A percentile compares a stretch with the other conserved stretches of the same genome.
These are phyloP conservation scores for Ellobius talpinus DNA, from an alignment of 2,113 vertebrate species.

Conservation along the genomic window DNA sequence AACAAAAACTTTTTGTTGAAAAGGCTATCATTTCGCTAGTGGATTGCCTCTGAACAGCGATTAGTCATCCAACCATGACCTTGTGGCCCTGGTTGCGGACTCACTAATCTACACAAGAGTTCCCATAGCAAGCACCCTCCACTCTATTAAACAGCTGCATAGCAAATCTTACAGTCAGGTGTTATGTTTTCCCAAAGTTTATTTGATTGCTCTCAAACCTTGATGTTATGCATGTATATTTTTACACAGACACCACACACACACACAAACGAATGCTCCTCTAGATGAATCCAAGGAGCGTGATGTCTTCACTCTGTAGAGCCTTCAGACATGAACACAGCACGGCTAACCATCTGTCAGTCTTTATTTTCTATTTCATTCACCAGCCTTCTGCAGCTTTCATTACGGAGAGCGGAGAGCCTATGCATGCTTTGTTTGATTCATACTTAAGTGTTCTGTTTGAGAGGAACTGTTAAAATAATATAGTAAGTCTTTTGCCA, in stretches of 20 bases:
- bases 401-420: background rate
- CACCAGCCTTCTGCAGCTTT: conserved; percentile 4
- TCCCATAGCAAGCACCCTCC: background rate
- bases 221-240: background rate
- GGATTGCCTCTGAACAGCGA: background rate
- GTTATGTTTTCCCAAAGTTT: background rate
- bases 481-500: conserved; percentile 1
- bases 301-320: background rate
- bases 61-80: background rate
- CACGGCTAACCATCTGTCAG: background rate
- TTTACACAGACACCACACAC: background rate
- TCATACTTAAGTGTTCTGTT: background rate
- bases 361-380: background rate
- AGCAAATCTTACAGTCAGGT: background rate
- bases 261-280: background rate
- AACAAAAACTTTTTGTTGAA: background rate
- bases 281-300: background rate
- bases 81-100: background rate
- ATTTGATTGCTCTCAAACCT: conserved; percentile 10
- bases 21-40: background rate
- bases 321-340: background rate
- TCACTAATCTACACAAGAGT: background rate
- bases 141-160: background rate
- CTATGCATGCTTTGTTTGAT: background rate
- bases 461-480: background rate